phyloP scores from a whole-genome alignment of 2,797 vertebrate genomes.

The Clamator glandarius region DNA sequence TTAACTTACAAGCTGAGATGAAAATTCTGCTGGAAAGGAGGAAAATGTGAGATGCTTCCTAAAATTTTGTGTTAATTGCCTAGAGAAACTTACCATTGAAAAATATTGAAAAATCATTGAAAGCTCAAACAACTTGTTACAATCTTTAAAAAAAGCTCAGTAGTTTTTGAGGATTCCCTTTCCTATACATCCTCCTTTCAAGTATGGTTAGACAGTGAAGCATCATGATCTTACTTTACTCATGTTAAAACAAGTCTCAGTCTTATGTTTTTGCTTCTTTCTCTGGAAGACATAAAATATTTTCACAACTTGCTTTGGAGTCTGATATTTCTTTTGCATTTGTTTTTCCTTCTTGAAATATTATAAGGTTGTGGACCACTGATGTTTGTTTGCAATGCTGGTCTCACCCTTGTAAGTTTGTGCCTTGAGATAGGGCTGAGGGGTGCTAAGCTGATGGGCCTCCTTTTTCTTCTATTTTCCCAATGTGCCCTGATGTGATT shows the following conservation, averaged over 20 bases:
- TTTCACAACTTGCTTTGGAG: not conserved
- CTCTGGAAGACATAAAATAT: not conserved
- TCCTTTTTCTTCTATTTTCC: not conserved
- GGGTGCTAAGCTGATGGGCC: not conserved
- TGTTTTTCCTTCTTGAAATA: not conserved
- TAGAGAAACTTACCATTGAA: not conserved
- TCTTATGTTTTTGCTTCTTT: not conserved
- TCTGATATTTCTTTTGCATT: not conserved
- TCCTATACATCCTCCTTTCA: not conserved
- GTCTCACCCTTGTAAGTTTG: not conserved
- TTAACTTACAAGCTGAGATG: not conserved
- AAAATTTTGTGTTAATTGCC: not conserved
- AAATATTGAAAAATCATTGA: not conserved
- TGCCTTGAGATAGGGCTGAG: not conserved
- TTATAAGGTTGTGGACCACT: rapidly evolving
- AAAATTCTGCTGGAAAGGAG: not conserved
- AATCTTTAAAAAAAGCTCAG: not conserved
- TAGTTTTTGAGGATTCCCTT: not conserved
- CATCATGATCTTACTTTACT: not conserved
- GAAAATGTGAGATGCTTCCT: not conserved
- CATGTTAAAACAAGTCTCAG: not conserved
- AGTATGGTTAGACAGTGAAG: not conserved
- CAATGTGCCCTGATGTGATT: not conserved
- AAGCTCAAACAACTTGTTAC: not conserved
- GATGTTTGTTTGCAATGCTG: not conserved